phyloP scores from a whole-genome alignment of 2,888 invertebrate species.

The Petrophora chlorosata region DNA sequence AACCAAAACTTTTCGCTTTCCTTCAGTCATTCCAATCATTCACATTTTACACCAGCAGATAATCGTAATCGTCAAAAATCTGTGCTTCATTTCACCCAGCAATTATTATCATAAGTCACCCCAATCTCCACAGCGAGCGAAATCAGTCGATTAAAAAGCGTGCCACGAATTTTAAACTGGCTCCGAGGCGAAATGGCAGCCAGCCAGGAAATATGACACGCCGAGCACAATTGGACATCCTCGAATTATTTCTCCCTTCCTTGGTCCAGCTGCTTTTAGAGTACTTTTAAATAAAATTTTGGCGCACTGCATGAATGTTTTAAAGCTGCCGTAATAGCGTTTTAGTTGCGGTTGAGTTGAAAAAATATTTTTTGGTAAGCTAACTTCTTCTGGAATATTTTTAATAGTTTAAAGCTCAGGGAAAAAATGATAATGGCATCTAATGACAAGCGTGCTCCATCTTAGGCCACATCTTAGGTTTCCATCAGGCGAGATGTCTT shows the following conservation, averaged over 20 bases:
- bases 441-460: too few species aligned
- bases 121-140: slow-evolving; percentile 1
- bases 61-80: not conserved
- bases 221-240: slow-evolving; percentile 24
- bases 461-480: too few species aligned
- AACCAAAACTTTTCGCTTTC: too few species aligned
- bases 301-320: slow-evolving; percentile 9
- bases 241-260: slow-evolving; percentile 20
- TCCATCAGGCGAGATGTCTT: too few species aligned
- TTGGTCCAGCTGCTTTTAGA: slow-evolving; percentile 25
- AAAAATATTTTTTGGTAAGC: too few species aligned
- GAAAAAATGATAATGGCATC: too few species aligned
- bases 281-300: slow-evolving; percentile 18
- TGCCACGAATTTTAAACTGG: slow-evolving; percentile 24
- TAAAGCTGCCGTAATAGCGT: not conserved
- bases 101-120: not conserved
- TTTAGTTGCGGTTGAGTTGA: too few species aligned
- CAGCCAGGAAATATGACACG: slow-evolving; percentile 29
- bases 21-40: too few species aligned
- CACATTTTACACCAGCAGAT: too few species aligned
- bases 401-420: too few species aligned
- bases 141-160: slow-evolving; percentile 24
- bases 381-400: too few species aligned
- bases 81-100: too few species aligned
- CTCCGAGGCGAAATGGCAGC: slow-evolving; percentile 24